Evolutionary conservation across 2,797 vertebrate genomes (phyloP).

Genomic region (Enteromius mattozi): DNA sequence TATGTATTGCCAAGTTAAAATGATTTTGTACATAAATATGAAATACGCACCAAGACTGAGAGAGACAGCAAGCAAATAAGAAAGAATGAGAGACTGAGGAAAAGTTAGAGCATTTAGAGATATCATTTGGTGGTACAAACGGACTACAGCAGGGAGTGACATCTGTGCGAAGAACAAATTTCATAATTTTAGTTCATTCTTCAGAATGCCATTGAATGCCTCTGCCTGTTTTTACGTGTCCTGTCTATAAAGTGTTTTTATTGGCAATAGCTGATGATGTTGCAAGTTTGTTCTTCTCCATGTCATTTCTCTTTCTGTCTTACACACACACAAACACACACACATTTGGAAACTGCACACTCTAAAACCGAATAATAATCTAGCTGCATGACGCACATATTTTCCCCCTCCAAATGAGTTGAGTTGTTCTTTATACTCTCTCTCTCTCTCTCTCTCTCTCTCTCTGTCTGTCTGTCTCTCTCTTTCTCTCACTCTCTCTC

Average conservation of each 20-base stretch:
- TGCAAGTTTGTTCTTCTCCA: constrained; percentile 28
- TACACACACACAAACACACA: not conserved
- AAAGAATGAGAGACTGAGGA: not conserved
- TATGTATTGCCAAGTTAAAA: not conserved
- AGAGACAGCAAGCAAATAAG: not conserved
- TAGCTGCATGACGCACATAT: constrained; percentile 12
- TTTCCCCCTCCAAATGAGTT: not conserved
- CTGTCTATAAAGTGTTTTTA: constrained; percentile 12
- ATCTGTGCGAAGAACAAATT: not conserved
- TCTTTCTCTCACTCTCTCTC: not conserved
- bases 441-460: not conserved
- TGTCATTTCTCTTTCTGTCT: not conserved
- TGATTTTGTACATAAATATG: not conserved
- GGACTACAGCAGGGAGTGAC: not conserved
- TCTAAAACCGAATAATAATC: not conserved
- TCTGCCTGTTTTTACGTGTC: constrained; percentile 26
- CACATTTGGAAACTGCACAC: not conserved
- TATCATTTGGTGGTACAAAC: not conserved
- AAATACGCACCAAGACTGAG: not conserved
- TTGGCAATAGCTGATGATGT: constrained; percentile 39
- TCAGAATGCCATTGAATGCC: not conserved
- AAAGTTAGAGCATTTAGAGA: not conserved
- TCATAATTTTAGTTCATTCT: not conserved
- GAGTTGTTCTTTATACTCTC: not conserved
- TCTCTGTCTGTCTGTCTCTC: not conserved